A percentile compares a stretch with the other conserved stretches of the same genome.
phyloP scores from a whole-genome alignment of 1,140 invertebrate species.

The Acromyrmex charruanus region DNA sequence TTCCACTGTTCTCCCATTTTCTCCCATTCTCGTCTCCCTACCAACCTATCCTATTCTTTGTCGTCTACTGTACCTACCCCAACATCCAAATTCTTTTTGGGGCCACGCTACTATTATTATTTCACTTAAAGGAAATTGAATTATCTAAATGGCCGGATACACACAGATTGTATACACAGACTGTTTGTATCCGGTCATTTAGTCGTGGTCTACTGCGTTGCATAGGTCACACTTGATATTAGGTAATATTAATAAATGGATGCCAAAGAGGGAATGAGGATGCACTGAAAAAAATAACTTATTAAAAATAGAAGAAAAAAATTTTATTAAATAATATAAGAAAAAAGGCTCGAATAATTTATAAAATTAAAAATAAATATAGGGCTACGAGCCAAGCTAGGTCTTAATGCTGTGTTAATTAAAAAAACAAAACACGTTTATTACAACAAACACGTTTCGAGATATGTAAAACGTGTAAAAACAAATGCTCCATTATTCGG shows the following conservation, averaged over 20 bases:
- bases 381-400: too few relatives aligned
- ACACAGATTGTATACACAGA: too few relatives aligned
- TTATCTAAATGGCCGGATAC: conserved; percentile 17
- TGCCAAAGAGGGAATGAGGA: neutral
- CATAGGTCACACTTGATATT: conserved; percentile 17
- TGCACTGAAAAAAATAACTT: conserved; percentile 2
- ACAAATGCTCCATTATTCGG: too few relatives aligned
- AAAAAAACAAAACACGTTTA: too few relatives aligned
- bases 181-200: neutral
- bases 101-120: neutral
- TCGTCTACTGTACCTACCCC: conserved; percentile 56
- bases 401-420: too few relatives aligned
- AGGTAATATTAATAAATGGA: conserved; percentile 2
- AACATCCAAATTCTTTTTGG: conserved; percentile 67
- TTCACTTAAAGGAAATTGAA: conserved; percentile 49
- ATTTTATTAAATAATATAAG: too few relatives aligned
- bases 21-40: conserved; percentile 19
- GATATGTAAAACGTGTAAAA: too few relatives aligned
- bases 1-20: conserved; percentile 25
- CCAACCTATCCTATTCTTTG: conserved; percentile 33
- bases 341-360: too few relatives aligned
- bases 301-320: neutral
- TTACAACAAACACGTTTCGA: too few relatives aligned
- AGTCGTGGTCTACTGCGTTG: neutral
- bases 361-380: too few relatives aligned